Evolutionary conservation across 2,888 invertebrate species (phyloP), one percentile per base, ranked within the genome.

Genomic region (Cantharis nigra): DNA sequence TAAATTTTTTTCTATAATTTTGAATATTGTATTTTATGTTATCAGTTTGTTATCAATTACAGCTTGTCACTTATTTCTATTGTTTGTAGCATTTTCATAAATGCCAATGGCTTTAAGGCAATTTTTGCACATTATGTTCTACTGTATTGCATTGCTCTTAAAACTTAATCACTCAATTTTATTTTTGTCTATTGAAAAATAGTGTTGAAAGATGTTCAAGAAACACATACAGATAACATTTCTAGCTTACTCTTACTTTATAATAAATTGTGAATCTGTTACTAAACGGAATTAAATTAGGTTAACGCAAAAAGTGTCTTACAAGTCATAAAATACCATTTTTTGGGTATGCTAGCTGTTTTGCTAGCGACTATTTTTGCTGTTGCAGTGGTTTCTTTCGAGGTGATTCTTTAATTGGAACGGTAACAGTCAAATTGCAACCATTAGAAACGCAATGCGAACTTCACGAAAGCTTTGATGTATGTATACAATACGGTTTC

Each of bases 371-470:
- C 83, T 85, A 85, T 83, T 83, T 83, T 86, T 90, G 89, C 90
- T 93, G 93, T 95, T 96, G 91, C 93, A 97, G 97, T 89, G 98
- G 98, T 83, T 97, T 99, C 90, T 94, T 99, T 88, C 92, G 97
- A 81, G 93, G 95, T 85, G 98, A 99, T 89, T 90, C 93, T 72
- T 89, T 97, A 71, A 90, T 99, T 75, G 99, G 98, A 26, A 92
- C 94, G 3, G 94, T 92, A 13, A 92, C 90, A 79, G 93, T 98
- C 13, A 98, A 98, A 87, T 89, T 99, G 80, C 95, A 95, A 83
- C 94, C 94, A n/a, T 89, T 99, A 78, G 98, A 98, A 90, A 94
- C 93, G 0, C 93, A 94, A 78, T 96, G 97, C 86, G 95, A 95
- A 49, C 88, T 98, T 75, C 98, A 99, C 87, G 97, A 98, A 79